These are phyloP conservation scores for Bombus superbus DNA, from an alignment of 1,140 invertebrate species.

Conservation along the genomic window DNA sequence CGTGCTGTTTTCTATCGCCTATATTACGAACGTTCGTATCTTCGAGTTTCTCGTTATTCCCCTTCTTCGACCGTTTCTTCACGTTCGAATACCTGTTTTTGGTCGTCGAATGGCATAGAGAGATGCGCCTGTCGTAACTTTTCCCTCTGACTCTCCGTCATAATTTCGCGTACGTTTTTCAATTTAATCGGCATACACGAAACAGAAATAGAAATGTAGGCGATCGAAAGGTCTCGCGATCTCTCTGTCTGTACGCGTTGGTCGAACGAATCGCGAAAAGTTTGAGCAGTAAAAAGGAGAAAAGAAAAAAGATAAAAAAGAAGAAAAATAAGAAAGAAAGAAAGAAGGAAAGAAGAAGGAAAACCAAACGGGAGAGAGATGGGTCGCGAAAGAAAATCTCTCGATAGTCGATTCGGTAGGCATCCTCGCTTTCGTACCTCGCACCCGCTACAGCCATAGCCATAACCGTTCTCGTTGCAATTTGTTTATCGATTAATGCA, in stretches of 20 bases:
- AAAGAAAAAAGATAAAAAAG: not conserved
- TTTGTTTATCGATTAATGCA: slow-evolving; percentile 59
- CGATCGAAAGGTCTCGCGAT: not conserved
- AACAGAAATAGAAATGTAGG: not conserved
- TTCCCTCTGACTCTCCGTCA: no score
- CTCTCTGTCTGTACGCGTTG: not conserved
- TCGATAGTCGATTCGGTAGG: slow-evolving; percentile 18
- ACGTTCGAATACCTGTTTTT: no score
- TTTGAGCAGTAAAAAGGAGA: not conserved
- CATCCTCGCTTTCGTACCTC: slow-evolving; percentile 60
- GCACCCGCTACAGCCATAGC: slow-evolving; percentile 60
- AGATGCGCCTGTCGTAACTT: no score
- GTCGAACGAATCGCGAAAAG: not conserved
- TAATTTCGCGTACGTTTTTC: no score
- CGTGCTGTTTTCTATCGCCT: no score
- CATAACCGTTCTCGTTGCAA: slow-evolving; percentile 60
- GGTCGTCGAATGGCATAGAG: rapidly evolving
- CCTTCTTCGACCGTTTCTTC: no score
- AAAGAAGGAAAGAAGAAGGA: not conserved
- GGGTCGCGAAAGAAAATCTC: slow-evolving; percentile 1
- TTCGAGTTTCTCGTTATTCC: no score
- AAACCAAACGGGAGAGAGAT: not conserved
- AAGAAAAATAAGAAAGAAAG: no score
- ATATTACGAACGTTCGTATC: no score
- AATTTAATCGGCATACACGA: not conserved